Base-by-base conservation (phyloP, 2,113 vertebrate species). In the Pelmatolapia mariae region DNA sequence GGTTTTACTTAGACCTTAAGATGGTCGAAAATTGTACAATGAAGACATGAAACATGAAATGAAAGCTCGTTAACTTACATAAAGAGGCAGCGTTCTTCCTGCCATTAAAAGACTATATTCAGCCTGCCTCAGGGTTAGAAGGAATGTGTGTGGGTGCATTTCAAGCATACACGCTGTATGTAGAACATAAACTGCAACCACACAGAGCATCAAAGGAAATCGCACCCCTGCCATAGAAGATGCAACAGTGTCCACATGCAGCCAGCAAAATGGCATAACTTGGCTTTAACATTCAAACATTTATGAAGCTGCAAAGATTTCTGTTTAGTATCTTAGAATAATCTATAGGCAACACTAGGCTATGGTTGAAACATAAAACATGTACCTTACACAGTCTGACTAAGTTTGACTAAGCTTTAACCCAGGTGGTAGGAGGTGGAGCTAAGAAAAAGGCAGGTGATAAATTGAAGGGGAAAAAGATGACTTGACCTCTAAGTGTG, bases 31-130 rank as follows among this genome's bases (percentile, higher is more conserved):
- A 56, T 56, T 61, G 11, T 47, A 80, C 66, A 82, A 73, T 63
- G 12, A 19, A 68, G 2, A 84, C 85, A 87, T 84, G 22, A 85
- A 87, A 31, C 76, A 82, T 90, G 81, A 90, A 90, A 89, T 93
- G 85, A 84, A 52, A 50, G 16, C 45, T 52, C 0, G 26, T 50
- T 78, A 33, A 78, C 73, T 78, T 78, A 33, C 45, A 78, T 78
- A 91, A 91, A 81, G 85, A 86, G 94, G 92, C 86, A 92, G 91
- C 68, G 63, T 81, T 83, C 54, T 82, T 90, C 80, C 87, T 89
- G 57, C 59, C 71, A 83, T 92, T 93, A 91, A 93, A 90, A 85
- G 76, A 90, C 93, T 89, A 86, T 86, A 93, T 90, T 94, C 90
- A 94, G 88, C 79, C 38, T 38, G 83, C 80, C 33, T 22, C 86